phyloP scores from a whole-genome alignment of 2,113 vertebrate genomes.

The Colinus virginianus region DNA sequence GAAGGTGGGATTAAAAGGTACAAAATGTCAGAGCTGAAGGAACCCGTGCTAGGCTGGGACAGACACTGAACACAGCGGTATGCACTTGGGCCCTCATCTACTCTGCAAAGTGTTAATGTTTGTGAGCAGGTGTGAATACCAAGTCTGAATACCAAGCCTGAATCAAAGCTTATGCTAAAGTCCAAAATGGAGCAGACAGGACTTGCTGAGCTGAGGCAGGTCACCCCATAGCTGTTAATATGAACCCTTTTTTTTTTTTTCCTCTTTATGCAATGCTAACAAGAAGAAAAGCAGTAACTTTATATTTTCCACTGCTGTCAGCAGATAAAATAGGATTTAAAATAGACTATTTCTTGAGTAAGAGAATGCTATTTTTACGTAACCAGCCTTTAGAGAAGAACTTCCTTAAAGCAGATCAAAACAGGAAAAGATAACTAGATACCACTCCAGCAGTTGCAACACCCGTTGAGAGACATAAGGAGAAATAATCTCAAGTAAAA shows the following conservation, averaged over 20 bases:
- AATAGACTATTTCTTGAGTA: not conserved
- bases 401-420: not conserved
- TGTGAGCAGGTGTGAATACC: not conserved
- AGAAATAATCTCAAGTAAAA: not conserved
- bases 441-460: not conserved
- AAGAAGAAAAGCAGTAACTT: not conserved
- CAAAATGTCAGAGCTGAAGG: not conserved
- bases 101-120: not conserved
- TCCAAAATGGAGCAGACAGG: rapidly evolving
- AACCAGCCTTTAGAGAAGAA: not conserved
- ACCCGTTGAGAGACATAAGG: not conserved
- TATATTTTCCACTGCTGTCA: not conserved
- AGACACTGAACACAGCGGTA: not conserved
- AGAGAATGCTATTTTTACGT: not conserved
- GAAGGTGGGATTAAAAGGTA: not conserved
- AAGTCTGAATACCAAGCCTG: not conserved
- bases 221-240: rapidly evolving
- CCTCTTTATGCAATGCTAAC: not conserved
- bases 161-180: not conserved
- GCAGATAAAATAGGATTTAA: not conserved
- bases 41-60: not conserved
- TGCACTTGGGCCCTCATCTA: not conserved
- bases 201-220: not conserved
- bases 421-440: conserved; percentile 9
- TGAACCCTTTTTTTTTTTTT: not conserved